phyloP scores from a whole-genome alignment of 2,888 invertebrate species.

The Napeogenes inachia region DNA sequence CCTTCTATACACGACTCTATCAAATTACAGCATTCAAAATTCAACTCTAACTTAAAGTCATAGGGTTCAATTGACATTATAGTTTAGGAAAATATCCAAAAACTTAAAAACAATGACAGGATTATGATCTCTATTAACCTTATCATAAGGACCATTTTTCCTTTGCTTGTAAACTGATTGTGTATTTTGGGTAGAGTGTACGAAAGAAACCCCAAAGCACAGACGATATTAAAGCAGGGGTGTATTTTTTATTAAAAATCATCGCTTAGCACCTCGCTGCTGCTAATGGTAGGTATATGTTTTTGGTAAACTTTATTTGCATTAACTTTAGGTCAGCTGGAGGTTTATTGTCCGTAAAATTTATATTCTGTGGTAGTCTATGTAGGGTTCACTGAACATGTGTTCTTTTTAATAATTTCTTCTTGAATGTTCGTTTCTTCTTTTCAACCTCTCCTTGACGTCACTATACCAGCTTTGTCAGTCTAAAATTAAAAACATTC shows the following conservation, averaged over 20 bases:
- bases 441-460: too few species aligned
- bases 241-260: slow-evolving; percentile 67
- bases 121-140: slow-evolving; percentile 3
- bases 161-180: slow-evolving; percentile 8
- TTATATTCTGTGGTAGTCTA: not conserved
- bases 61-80: not conserved
- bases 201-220: slow-evolving; percentile 47
- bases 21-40: not conserved
- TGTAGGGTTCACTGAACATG: not conserved
- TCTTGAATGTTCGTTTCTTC: too few species aligned
- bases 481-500: too few species aligned
- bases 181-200: slow-evolving; percentile 22
- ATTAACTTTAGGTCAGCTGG: not conserved
- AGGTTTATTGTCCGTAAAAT: not conserved
- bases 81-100: slow-evolving; percentile 1
- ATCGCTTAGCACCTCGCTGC: slow-evolving; percentile 53
- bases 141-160: slow-evolving; percentile 18
- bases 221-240: slow-evolving; percentile 62
- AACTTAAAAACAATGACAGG: not conserved
- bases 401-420: too few species aligned
- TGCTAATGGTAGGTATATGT: slow-evolving; percentile 38
- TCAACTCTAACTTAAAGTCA: not conserved
- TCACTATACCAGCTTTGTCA: too few species aligned
- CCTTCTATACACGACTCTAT: not conserved
- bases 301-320: slow-evolving; percentile 33